These are phyloP conservation scores for Zaprionus ornatus DNA, from an alignment of 1,140 invertebrate species.

Conservation along the genomic window DNA sequence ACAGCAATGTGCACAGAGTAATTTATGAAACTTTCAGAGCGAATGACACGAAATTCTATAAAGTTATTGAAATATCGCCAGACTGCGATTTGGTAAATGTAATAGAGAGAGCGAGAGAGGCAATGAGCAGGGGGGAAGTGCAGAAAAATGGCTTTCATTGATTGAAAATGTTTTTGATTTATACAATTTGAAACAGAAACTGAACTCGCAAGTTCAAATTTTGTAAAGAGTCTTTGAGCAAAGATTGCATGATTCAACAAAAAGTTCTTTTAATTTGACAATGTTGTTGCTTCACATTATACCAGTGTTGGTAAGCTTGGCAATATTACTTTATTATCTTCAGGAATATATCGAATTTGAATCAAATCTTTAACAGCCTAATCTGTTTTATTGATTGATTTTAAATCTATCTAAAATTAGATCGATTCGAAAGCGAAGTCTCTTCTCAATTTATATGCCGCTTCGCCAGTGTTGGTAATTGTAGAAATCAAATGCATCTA, in stretches of 20 bases:
- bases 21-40: slow-evolving; percentile 35
- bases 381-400: too few relatives aligned
- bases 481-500: too few relatives aligned
- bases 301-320: background rate
- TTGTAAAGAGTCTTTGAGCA: background rate
- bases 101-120: background rate
- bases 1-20: slow-evolving; percentile 9
- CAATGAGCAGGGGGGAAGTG: background rate
- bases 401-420: too few relatives aligned
- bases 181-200: background rate
- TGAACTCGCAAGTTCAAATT: background rate
- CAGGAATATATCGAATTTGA: too few relatives aligned
- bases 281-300: background rate
- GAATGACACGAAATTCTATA: slow-evolving; percentile 33
- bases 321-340: too few relatives aligned
- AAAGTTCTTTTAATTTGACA: background rate
- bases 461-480: background rate
- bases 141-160: background rate
- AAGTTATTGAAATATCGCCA: slow-evolving; percentile 13
- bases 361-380: too few relatives aligned
- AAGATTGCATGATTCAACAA: background rate
- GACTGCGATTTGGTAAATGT: background rate
- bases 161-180: background rate
- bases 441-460: background rate
- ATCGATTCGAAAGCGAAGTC: background rate